Evolutionary conservation across 92 coral and sea anemone species (phyloP).

Genomic region (Siderastrea siderea): DNA sequence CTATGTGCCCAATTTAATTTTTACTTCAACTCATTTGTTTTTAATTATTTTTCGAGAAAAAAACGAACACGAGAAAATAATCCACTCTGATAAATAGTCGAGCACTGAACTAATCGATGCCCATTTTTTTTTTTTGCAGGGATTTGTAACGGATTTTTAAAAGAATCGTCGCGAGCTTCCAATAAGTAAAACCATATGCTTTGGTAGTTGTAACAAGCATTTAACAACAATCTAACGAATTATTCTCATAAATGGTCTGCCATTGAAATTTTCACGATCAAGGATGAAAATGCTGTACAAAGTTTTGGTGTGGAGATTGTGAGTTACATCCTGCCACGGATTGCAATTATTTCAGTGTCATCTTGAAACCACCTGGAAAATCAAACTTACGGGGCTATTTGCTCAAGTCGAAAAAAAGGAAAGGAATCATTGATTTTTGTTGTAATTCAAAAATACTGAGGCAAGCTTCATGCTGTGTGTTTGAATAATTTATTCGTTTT

Average conservation of each 20-base stretch:
- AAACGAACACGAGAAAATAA: not conserved
- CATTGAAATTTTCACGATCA: not conserved
- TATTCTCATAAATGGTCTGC: not conserved
- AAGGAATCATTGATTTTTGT: constrained; percentile 1
- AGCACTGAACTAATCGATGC: not conserved
- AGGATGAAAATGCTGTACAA: not conserved
- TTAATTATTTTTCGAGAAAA: not conserved
- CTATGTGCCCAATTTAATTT: not conserved
- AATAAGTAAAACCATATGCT: not conserved
- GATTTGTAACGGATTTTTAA: not conserved
- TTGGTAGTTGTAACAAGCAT: not conserved
- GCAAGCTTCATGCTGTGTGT: constrained; percentile 26
- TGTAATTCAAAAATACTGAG: constrained; percentile 7
- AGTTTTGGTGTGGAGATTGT: not conserved
- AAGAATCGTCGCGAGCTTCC: not conserved
- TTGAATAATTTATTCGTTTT: constrained; percentile 34
- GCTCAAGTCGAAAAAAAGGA: not conserved
- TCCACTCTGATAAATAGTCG: not conserved
- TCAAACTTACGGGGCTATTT: not conserved
- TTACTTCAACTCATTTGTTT: not conserved
- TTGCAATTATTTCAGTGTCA: not conserved
- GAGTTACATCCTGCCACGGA: not conserved
- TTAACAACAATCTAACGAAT: not conserved
- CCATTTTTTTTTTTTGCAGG: not conserved
- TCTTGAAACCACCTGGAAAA: not conserved